These are phyloP conservation scores for Condylura cristata DNA, from an alignment of 2,113 vertebrate genomes.

Conservation along the genomic window DNA sequence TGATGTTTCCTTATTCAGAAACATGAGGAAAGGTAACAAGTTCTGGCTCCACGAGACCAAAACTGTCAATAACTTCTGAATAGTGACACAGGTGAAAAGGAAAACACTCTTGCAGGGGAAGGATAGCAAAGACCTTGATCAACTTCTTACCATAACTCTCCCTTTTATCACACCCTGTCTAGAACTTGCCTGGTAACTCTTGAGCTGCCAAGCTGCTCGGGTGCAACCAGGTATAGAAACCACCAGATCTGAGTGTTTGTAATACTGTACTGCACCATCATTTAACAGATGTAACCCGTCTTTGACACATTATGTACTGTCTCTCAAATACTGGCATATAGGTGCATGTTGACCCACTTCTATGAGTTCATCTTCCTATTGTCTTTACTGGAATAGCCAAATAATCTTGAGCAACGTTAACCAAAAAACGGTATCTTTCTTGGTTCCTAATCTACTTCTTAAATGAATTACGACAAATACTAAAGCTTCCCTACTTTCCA, in stretches of 20 bases:
- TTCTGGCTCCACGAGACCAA: background rate
- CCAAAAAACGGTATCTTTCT: background rate
- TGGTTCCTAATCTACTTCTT: background rate
- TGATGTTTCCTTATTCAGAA: background rate
- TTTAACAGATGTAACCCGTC: background rate
- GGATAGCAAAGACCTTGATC: background rate
- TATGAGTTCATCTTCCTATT: background rate
- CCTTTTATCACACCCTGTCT: rapidly evolving
- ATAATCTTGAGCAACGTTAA: conserved; percentile 18
- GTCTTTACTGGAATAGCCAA: background rate
- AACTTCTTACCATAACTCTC: background rate
- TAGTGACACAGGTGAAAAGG: background rate
- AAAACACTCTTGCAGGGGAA: background rate
- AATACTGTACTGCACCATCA: too few species aligned
- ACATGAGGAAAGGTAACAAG: background rate
- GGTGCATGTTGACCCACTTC: background rate
- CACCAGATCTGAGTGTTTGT: too few species aligned
- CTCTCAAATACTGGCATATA: background rate
- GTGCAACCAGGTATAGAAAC: background rate
- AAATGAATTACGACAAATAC: background rate
- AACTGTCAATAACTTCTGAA: background rate
- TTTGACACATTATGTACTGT: background rate
- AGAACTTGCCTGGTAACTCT: background rate
- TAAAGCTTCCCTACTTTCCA: background rate
- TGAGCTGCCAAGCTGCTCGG: background rate